Evolutionary conservation across 2,888 invertebrate species (phyloP).

Genomic region (Miltochrista miniata): DNA sequence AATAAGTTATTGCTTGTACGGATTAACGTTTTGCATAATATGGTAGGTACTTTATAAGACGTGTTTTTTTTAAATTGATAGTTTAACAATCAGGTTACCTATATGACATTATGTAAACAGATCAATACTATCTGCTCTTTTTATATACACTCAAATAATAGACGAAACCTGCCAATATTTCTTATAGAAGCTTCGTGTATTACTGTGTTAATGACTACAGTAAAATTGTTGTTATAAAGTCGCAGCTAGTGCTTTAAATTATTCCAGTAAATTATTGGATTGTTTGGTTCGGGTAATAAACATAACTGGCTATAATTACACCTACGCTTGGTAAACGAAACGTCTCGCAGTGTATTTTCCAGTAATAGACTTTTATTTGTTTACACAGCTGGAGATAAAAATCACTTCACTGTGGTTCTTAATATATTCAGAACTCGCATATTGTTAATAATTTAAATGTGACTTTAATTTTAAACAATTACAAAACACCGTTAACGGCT

Average conservation of each 20-base stretch:
- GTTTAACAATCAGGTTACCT: no score
- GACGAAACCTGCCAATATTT: no score
- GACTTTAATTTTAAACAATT: conserved; percentile 46
- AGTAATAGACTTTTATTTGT: conserved; percentile 13
- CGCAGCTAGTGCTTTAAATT: neutral
- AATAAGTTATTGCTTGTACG: conserved; percentile 28
- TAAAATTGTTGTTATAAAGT: no score
- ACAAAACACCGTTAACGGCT: conserved; percentile 58
- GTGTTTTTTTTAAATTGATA: no score
- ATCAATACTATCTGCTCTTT: no score
- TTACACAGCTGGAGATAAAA: conserved; percentile 14
- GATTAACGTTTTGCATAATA: neutral
- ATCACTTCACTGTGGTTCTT: conserved; percentile 11
- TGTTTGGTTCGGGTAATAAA: neutral
- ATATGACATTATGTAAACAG: no score
- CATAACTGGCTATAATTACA: neutral
- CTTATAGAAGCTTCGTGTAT: no score
- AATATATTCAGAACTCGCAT: conserved; percentile 6
- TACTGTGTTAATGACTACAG: no score
- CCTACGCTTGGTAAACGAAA: conserved; percentile 9
- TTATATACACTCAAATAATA: no score
- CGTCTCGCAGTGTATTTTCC: conserved; percentile 6
- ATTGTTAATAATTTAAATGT: conserved; percentile 22
- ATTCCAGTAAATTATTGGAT: neutral
- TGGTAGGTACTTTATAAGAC: no score